Conservation (phyloP, 2,797 vertebrate species). For the Threskiornis aethiopicus region DNA sequence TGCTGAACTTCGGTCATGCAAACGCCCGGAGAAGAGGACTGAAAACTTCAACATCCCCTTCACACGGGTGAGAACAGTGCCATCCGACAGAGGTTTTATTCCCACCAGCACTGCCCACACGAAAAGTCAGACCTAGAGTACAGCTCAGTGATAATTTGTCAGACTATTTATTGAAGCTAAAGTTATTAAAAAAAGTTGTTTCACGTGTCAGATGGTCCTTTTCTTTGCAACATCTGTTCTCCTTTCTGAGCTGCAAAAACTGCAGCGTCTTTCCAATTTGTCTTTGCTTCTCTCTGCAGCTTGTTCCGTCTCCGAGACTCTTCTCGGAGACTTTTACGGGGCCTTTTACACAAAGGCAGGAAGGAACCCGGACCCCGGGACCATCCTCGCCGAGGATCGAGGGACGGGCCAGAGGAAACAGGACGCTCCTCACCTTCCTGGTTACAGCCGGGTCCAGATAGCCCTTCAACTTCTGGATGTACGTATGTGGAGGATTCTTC, state of each 20-base stretch:
- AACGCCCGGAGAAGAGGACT: not conserved
- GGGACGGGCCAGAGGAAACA: not conserved
- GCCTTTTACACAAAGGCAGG: slow-evolving; percentile 6
- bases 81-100: not conserved
- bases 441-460: slow-evolving; percentile 96
- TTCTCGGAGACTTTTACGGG: not conserved
- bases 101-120: not conserved
- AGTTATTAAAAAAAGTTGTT: not conserved
- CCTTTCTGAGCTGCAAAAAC: not conserved
- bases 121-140: not conserved
- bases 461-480: slow-evolving; percentile 94
- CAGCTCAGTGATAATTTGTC: not conserved
- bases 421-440: slow-evolving; percentile 86
- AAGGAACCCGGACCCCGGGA: not conserved
- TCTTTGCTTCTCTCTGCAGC: not conserved
- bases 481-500: slow-evolving; percentile 96
- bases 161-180: not conserved
- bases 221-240: not conserved
- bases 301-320: not conserved
- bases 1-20: not conserved
- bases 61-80: rapidly evolving
- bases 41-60: not conserved
- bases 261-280: not conserved
- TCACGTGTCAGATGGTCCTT: not conserved
- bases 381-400: not conserved